A percentile compares a stretch with the other conserved stretches of the same genome.
Conservation (phyloP, 2,797 vertebrate species). For the Pagetopsis macropterus region DNA sequence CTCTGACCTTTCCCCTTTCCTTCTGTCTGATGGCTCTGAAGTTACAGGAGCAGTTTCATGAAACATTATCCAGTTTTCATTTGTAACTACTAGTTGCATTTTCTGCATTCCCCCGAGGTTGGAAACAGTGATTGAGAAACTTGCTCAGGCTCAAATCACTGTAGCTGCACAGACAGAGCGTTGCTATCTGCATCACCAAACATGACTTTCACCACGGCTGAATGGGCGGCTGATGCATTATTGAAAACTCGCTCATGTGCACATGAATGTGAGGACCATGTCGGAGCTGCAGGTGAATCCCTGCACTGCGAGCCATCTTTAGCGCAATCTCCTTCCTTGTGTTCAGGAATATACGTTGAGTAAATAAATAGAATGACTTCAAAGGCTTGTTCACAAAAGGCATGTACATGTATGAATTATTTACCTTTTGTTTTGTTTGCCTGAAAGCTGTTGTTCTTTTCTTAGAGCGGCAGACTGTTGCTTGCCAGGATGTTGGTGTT, state of each 20-base stretch:
- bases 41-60: slow-evolving; percentile 24
- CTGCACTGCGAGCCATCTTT: not conserved
- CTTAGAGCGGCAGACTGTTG: slow-evolving; percentile 1
- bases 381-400: slow-evolving; percentile 7
- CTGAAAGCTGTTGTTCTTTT: slow-evolving; percentile 45
- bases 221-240: slow-evolving; percentile 43
- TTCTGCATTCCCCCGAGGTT: slow-evolving; percentile 32
- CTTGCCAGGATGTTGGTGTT: not conserved
- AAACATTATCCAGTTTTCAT: slow-evolving; percentile 28
- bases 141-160: slow-evolving; percentile 17
- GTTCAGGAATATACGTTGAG: slow-evolving; percentile 1
- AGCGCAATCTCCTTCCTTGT: not conserved
- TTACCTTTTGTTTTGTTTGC: slow-evolving; percentile 49
- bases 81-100: slow-evolving; percentile 47
- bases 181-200: slow-evolving; percentile 14
- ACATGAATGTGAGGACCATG: slow-evolving; percentile 1
- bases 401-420: slow-evolving; percentile 47
- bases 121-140: slow-evolving; percentile 32
- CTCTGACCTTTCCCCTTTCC: slow-evolving; percentile 40
- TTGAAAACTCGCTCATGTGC: slow-evolving; percentile 24
- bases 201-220: slow-evolving; percentile 22
- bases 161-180: slow-evolving; percentile 24
- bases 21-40: slow-evolving; percentile 24
- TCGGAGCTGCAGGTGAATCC: slow-evolving; percentile 8
- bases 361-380: slow-evolving; percentile 21